Percentiles rank a stretch among this genome's conserved stretches.
Evolutionary conservation across 2,888 invertebrate species (phyloP).

Genomic region (Heliconius erato): DNA sequence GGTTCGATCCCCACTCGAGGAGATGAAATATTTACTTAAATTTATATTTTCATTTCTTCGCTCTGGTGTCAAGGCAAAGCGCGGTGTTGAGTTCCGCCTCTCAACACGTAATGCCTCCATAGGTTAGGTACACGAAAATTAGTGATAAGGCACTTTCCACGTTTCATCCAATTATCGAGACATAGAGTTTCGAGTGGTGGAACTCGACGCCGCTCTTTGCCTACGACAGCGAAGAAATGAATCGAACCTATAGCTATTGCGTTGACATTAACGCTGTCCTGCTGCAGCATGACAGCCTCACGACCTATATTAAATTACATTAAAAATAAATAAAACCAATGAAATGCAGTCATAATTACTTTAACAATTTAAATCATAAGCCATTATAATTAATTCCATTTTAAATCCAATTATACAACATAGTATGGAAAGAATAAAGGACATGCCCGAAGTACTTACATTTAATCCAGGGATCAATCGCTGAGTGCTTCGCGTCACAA

Average conservation of each 20-base stretch:
- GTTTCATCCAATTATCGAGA: neutral
- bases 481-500: neutral
- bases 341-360: neutral
- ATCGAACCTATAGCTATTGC: neutral
- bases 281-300: neutral
- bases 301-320: neutral
- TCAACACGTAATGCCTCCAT: too few relatives aligned
- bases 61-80: too few relatives aligned
- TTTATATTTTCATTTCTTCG: too few relatives aligned
- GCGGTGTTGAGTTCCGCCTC: too few relatives aligned
- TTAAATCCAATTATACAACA: constrained; percentile 9
- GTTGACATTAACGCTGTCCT: neutral
- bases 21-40: too few relatives aligned
- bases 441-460: neutral
- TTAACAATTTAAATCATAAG: neutral
- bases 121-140: too few relatives aligned
- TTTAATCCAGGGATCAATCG: constrained; percentile 13
- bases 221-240: neutral
- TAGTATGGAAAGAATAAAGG: neutral
- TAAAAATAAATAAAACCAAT: neutral
- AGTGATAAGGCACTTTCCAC: neutral
- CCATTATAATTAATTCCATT: neutral
- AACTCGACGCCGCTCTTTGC: too few relatives aligned
- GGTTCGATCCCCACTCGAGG: too few relatives aligned
- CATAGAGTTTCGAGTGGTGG: too few relatives aligned